These are phyloP conservation scores for Rhaphigaster nebulosa DNA, from an alignment of 2,888 invertebrate species.

Conservation along the genomic window DNA sequence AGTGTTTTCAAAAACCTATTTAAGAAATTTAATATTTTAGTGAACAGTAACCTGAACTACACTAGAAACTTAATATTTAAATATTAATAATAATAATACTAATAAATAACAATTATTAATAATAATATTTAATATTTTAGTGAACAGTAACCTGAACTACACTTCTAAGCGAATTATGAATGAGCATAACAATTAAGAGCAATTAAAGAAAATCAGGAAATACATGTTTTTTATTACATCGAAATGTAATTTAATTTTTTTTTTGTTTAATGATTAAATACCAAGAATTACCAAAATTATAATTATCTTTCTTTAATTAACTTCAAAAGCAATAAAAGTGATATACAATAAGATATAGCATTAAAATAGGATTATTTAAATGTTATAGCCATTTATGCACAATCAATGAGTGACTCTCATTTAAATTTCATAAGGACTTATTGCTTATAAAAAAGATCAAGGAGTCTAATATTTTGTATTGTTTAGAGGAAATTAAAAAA, in stretches of 20 bases:
- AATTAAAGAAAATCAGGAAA: background rate
- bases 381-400: background rate
- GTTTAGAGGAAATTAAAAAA: background rate
- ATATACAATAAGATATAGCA: too few relatives aligned
- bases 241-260: background rate
- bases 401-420: background rate
- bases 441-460: too few relatives aligned
- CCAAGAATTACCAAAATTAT: background rate
- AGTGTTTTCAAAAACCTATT: constrained; percentile 79
- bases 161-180: background rate
- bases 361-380: too few relatives aligned
- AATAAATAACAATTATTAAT: too few relatives aligned
- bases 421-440: too few relatives aligned
- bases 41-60: background rate
- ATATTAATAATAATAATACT: too few relatives aligned
- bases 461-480: too few relatives aligned
- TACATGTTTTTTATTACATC: background rate
- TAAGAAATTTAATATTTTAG: constrained; percentile 13
- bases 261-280: background rate
- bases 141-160: background rate
- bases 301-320: background rate
- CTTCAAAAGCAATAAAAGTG: too few relatives aligned
- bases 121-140: constrained; percentile 33
- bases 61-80: too few relatives aligned
- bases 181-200: background rate